Percentiles rank a stretch among this genome's conserved stretches.
Conservation (phyloP, 2,113 vertebrate species). For the Gracilinanus agilis region DNA sequence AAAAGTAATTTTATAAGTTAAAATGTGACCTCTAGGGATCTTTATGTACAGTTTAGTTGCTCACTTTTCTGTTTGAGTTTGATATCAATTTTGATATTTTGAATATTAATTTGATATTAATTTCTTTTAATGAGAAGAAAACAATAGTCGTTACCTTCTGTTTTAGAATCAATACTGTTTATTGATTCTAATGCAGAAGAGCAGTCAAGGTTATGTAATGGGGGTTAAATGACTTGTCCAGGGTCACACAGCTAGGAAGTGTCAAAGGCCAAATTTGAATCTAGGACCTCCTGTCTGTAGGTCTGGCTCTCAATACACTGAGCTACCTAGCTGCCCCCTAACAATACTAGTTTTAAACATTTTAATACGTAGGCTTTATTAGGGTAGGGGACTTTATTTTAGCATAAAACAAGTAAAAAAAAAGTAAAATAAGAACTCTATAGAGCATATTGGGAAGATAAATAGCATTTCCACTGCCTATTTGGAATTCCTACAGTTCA, state of each 20-base stretch:
- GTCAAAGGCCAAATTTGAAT: too few relatives aligned
- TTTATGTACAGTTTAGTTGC: background rate
- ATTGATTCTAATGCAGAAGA: too few relatives aligned
- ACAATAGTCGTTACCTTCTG: constrained; percentile 22
- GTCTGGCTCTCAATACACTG: too few relatives aligned
- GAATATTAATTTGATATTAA: too few relatives aligned
- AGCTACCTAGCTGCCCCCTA: too few relatives aligned
- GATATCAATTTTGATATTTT: background rate
- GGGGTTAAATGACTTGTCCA: too few relatives aligned
- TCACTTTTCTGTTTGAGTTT: background rate
- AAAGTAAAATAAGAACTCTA: background rate
- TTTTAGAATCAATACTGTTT: too few relatives aligned
- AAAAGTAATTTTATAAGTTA: background rate
- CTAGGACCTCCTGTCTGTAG: too few relatives aligned
- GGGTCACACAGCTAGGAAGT: too few relatives aligned
- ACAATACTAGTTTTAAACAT: constrained; percentile 40
- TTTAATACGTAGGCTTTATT: constrained; percentile 25
- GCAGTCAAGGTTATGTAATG: too few relatives aligned
- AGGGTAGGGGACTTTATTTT: background rate
- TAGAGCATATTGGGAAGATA: constrained; percentile 15
- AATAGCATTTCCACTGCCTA: constrained; percentile 21
- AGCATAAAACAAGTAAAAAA: background rate
- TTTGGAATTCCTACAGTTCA: constrained; percentile 37
- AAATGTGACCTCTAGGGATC: background rate
- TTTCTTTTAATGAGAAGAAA: constrained; percentile 30